Evolutionary conservation across 2,113 vertebrate genomes (phyloP).

Genomic region (Casuarius casuarius): DNA sequence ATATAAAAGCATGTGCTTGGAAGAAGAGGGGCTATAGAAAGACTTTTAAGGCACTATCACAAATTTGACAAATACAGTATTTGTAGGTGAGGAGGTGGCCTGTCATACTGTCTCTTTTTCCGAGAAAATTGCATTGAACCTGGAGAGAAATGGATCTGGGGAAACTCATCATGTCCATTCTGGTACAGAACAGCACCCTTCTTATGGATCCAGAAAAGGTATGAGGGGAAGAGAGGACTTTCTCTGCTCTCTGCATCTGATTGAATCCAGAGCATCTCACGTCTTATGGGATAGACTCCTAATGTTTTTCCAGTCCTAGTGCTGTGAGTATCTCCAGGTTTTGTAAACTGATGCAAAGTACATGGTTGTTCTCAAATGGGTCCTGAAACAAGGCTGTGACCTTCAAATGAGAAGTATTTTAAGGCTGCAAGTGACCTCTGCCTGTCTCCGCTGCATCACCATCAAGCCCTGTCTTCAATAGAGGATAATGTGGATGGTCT

Average conservation of each 20-base stretch:
- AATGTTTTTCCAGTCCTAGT: background rate
- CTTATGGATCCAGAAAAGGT: background rate
- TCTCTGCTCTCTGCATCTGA: background rate
- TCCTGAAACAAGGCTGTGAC: background rate
- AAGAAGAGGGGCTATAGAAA: background rate
- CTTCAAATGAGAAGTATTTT: background rate
- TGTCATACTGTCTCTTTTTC: background rate
- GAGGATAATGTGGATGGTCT: background rate
- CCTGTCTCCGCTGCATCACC: background rate
- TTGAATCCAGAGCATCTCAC: background rate
- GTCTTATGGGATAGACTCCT: background rate
- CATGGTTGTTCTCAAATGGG: background rate
- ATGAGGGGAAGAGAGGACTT: background rate
- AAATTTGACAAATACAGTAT: background rate
- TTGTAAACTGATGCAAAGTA: background rate
- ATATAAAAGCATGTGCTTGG: background rate
- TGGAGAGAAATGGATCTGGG: background rate
- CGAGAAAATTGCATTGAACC: background rate
- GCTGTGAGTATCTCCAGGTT: background rate
- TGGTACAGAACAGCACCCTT: background rate
- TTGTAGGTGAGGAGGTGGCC: background rate
- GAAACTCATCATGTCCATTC: background rate
- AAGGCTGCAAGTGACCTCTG: background rate
- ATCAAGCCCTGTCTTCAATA: background rate
- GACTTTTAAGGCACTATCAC: background rate